Evolutionary conservation across 2,888 invertebrate species (phyloP), one percentile per base, ranked within the genome.

Genomic region (Mythimna vitellina): DNA sequence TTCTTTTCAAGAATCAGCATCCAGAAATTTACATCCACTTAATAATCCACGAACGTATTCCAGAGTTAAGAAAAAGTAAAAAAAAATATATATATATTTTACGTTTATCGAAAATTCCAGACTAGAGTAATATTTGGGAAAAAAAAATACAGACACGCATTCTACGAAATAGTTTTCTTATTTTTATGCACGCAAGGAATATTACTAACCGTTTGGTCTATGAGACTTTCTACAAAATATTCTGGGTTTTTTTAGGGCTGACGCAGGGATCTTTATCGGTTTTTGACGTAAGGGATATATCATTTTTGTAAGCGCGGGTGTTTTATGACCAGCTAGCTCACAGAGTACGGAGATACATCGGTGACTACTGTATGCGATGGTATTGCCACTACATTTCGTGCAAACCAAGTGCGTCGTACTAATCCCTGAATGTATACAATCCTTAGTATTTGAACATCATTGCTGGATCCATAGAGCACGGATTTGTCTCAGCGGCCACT

Each of bases 1-100:
- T 77, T 73, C 71, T 80, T 80, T 80, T 64, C 65, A 80, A 77
- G 75, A 81, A 81, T 78, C 78, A 78, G 66, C 60, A 68, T 72
- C 29, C 25, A 8, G 65, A 61, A 53, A 70, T 76, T 81, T 78
- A 53, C 69, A 78, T 76, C 46, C 32, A 65, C 70, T 72, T 71
- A 78, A 81, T 78, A 81, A 81, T 78, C 76, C 14, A 49, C 14
- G 5, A 61, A 22, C 65, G 72, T 74, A 46, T 29, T 68, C 17
- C 29, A 65, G 32, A 57, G 53, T 70, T 63, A 32, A 60, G 25
- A 67, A 67, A 65, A 70, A 20, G 25, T 25, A 42, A 54, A 58
- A 56, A 35, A 35, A 35, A 35, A 35, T 7, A 32, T 32, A 32
- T 7, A 74, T 12, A 42, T 14, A 25, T 38, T 32, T 65, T 68